Base-by-base conservation (phyloP, 2,888 invertebrate species). In the Melanargia galathea region DNA sequence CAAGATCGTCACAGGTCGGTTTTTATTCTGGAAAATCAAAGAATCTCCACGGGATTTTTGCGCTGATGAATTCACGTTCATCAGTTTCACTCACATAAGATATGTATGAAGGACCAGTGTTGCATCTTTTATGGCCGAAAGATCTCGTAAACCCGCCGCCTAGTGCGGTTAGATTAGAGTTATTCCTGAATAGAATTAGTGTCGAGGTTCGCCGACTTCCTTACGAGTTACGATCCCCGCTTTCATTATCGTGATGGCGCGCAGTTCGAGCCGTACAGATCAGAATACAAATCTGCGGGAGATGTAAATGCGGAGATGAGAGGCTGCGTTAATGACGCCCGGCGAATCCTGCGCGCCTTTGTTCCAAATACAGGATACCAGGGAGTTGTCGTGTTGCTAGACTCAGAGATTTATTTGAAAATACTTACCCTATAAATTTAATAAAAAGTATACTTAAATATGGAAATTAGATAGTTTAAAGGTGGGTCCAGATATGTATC, bases 211-310 rank as follows among this genome's bases (percentile, higher is more conserved):
- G 16, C 16, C 43, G 30, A 30, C 26, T 51, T 16, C 30, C 30
- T 26, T 8, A n/a, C 10, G 10, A 30, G 30, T 30, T 30, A 11
- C 51, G 33, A 33, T 35, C 52, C 61, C 60, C 35, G 57, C 62
- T 67, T 66, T 62, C 63, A 63, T 70, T 61, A 62, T 57, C 63
- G 54, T 54, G 64, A 62, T 43, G 64, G 57, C 60, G 63, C 57
- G 46, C 30, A 55, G 56, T 46, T 35, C 35, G 38, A 58, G 56
- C 18, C 24, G 13, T 49, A 55, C 58, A 55, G 40, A 63, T 63
- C 64, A 57, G 64, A 64, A 70, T 70, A 70, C 64, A 67, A 66
- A 70, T 70, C 65, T 66, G 63, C 49, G 62, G 56, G 40, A 46
- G 57, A 70, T 69, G 67, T 64, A 64, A 69, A 70, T 66, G 61